Evolutionary conservation across 2,113 vertebrate species (phyloP).

Genomic region (Mystacornis crossleyi): DNA sequence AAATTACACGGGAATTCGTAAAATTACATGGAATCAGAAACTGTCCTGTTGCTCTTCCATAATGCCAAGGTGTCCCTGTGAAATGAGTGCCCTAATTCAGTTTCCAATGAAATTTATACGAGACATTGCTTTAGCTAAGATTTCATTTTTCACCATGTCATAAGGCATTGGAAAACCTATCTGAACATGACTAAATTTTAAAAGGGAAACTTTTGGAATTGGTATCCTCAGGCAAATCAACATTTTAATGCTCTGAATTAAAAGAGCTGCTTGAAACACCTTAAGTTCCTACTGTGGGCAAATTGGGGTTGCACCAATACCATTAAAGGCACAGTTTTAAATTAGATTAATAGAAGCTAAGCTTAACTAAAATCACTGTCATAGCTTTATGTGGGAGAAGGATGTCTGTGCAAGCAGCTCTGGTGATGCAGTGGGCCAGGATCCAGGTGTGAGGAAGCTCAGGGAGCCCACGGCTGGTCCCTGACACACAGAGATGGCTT

Average conservation of each 20-base stretch:
- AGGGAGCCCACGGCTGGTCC: background rate
- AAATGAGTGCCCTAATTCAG: background rate
- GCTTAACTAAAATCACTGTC: background rate
- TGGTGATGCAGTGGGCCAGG: background rate
- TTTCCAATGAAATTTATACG: background rate
- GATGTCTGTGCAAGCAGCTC: background rate
- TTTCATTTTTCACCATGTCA: background rate
- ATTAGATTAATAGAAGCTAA: background rate
- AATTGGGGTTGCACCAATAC: background rate
- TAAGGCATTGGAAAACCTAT: background rate
- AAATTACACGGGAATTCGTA: background rate
- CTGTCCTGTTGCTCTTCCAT: background rate
- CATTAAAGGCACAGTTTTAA: background rate
- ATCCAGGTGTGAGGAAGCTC: background rate
- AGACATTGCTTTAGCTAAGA: background rate
- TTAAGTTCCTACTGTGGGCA: background rate
- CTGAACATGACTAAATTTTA: background rate
- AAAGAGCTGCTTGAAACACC: background rate
- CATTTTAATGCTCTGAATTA: background rate
- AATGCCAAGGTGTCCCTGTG: background rate
- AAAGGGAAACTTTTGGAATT: background rate
- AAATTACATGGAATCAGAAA: background rate
- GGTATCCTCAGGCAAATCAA: background rate
- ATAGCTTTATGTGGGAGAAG: background rate
- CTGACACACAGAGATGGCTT: background rate